Base-by-base conservation (phyloP, 2,888 invertebrate species). In the Ommatoiulus sabulosus region DNA sequence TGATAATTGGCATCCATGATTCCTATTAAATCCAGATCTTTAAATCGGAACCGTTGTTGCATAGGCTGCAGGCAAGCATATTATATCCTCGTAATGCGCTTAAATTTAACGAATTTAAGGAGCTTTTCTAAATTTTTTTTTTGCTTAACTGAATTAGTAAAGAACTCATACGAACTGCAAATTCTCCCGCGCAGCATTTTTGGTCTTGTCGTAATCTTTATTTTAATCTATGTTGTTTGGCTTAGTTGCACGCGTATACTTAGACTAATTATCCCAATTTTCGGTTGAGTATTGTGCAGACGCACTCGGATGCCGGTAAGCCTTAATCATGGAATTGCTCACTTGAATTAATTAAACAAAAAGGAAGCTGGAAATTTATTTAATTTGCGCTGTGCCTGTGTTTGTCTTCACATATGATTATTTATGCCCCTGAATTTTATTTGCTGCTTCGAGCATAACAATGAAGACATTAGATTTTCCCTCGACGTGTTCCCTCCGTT, bases 271-370 rank as follows among this genome's bases (percentile, higher is more conserved):
- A 72, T 20, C 72, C 72, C 20, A 72, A 72, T 72, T 72, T 72
- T 72, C 72, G 72, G 72, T 72, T 72, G 72, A 72, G 72, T 20
- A 10, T 72, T 72, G 72, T 72, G n/a, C 72, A 24, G 72, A 24
- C 72, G 72, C 72, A 72, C 20, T 72, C 24, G 20, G 20, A 72
- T 72, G 72, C 20, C 72, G 72, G 72, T 20, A 72, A 20, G 24
- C 72, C 72, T 72, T 72, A 72, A 72, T 72, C 72, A 72, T 72
- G 72, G 72, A 24, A 72, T 72, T 72, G 72, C 72, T 72, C 72
- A 72, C 72, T 72, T 72, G 72, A 72, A 72, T 72, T 72, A 72
- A 72, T 72, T 72, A 72, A 72, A 72, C 72, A 72, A 72, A 72
- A 72, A 72, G 72, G 72, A 24, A 72, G 72, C 72, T 72, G 72